Evolutionary conservation across 2,888 invertebrate genomes (phyloP), one percentile per base, ranked within the genome.

Genomic region (Chymomyza fuscimana): DNA sequence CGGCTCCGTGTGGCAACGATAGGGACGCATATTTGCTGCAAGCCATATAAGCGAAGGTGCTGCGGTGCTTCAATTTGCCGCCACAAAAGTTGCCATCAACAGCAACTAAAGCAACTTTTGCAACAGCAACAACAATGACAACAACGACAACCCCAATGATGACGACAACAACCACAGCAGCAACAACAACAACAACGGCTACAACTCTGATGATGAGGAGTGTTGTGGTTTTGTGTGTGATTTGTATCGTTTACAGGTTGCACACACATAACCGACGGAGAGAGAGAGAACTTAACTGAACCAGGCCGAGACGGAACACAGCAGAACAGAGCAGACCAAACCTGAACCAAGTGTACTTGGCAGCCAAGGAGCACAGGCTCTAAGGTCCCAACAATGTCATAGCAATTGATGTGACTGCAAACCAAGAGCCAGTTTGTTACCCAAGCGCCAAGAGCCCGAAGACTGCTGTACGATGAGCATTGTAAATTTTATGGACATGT

Each of bases 11-110:
- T 46, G 40, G 62, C 62, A 62, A 62, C 40, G 82, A 86, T 84
- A 84, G 86, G 86, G 83, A 85, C 80, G 75, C 79, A 86, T 86
- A 70, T 81, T 80, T 86, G 82, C 86, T 88, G 76, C 86, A 88
- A 88, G 86, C 86, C 86, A 86, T 86, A 88, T 81, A 86, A 88
- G 75, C 74, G 75, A 78, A 74, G 78, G 78, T 83, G 79, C 73
- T 81, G 84, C 76, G 61, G 84, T 83, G 83, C 83, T 83, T 83
- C 83, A 83, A 84, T 86, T 83, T 80, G 82, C 82, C 74, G 77
- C 78, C 80, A 69, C 80, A 80, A 79, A 83, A 80, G 66, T 80
- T 75, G 78, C 78, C 76, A 80, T 72, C 78, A 79, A 73, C 79
- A 80, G 72, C 76, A 73, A 70, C 9, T 58, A 70, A 40, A 52